Percentiles rank a stretch among this genome's conserved stretches.
phyloP scores from a whole-genome alignment of 2,113 vertebrate species.

The Pelodiscus sinensis region DNA sequence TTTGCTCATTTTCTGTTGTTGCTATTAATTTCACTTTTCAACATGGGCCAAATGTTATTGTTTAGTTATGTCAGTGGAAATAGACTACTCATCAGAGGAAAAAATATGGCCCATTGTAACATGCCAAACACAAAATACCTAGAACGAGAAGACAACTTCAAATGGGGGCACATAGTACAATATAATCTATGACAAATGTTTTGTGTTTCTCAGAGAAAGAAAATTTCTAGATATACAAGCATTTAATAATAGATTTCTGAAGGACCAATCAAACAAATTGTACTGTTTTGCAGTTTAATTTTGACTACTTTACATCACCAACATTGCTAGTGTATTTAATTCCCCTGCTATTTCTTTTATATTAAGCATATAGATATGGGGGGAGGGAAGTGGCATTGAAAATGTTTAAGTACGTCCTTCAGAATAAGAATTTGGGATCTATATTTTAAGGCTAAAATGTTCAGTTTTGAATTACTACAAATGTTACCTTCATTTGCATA shows the following conservation, averaged over 20 bases:
- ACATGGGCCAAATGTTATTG: background rate
- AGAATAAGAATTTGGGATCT: background rate
- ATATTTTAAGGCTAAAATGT: background rate
- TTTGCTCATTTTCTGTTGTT: background rate
- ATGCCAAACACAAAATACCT: background rate
- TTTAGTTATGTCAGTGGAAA: constrained; percentile 6
- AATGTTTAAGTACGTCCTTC: background rate
- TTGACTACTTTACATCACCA: background rate
- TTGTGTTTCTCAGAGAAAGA: background rate
- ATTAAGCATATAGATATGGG: background rate
- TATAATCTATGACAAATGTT: background rate
- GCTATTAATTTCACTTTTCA: background rate
- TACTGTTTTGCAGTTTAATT: background rate
- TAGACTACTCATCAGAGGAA: background rate
- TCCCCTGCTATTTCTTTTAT: background rate
- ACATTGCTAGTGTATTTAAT: background rate
- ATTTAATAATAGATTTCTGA: background rate
- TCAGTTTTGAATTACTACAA: background rate
- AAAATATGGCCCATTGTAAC: background rate
- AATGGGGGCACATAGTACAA: background rate
- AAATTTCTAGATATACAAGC: background rate
- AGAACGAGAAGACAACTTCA: constrained; percentile 3
- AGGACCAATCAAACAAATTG: background rate
- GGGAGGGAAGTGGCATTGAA: background rate
- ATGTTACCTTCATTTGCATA: constrained; percentile 9